These are phyloP conservation scores for Umimayanthus kanabou DNA, from an alignment of 92 coral and sea anemone species.

Conservation along the genomic window DNA sequence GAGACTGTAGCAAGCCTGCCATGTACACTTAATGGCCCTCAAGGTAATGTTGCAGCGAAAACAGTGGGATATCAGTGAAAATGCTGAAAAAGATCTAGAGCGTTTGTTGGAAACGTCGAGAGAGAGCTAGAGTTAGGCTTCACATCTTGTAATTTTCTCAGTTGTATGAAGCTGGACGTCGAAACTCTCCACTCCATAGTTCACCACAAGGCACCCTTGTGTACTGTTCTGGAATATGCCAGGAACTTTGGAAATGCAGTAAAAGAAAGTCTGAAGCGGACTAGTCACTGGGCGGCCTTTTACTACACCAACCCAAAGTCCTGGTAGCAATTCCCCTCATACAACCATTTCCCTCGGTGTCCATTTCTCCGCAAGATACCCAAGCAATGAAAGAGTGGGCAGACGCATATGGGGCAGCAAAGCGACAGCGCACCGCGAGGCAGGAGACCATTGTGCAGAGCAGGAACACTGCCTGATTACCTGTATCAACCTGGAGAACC, in stretches of 20 bases:
- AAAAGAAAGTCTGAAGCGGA: constrained; percentile 19
- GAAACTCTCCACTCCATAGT: constrained; percentile 45
- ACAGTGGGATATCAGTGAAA: constrained; percentile 33
- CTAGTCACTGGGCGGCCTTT: not conserved
- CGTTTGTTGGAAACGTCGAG: too few relatives aligned
- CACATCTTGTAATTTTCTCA: not conserved
- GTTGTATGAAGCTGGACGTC: constrained; percentile 1
- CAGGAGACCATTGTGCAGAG: constrained; percentile 29
- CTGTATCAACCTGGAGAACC: too few relatives aligned
- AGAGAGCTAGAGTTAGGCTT: too few relatives aligned
- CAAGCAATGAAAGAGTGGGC: constrained; percentile 43
- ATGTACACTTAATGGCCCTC: constrained; percentile 14
- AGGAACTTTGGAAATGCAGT: constrained; percentile 40
- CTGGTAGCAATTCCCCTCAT: constrained; percentile 33
- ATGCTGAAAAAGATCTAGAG: too few relatives aligned
- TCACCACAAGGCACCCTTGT: constrained; percentile 52
- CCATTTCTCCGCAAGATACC: constrained; percentile 19
- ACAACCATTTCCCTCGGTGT: constrained; percentile 10
- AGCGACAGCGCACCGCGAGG: constrained; percentile 39
- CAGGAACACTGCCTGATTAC: constrained; percentile 19
- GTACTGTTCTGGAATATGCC: constrained; percentile 36
- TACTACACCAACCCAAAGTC: constrained; percentile 8
- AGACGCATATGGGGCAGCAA: constrained; percentile 34
- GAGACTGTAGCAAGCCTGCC: not conserved
- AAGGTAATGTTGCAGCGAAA: constrained; percentile 31